phyloP scores from a whole-genome alignment of 2,888 invertebrate genomes.

The Cerastis leucographa region DNA sequence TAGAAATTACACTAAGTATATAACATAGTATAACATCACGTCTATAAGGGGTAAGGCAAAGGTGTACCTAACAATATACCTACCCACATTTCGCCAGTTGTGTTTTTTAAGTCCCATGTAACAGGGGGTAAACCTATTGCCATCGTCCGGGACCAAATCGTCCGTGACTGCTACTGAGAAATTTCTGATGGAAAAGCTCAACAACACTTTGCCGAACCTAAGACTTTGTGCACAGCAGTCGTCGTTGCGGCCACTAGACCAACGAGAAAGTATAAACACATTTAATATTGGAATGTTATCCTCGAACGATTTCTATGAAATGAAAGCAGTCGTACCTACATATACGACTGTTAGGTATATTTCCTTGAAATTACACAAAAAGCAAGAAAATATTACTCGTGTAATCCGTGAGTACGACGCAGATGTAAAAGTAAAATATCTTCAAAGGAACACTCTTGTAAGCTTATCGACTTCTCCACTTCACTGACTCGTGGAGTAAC shows the following conservation, averaged over 20 bases:
- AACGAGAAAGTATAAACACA: not conserved
- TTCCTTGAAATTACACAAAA: slow-evolving; percentile 36
- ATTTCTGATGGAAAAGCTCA: not conserved
- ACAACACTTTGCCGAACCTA: not conserved
- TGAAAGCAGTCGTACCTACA: too few species aligned
- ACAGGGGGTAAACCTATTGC: not conserved
- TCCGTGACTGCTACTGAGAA: not conserved
- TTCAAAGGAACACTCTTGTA: slow-evolving; percentile 62
- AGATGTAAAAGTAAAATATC: slow-evolving; percentile 63
- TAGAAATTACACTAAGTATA: too few species aligned
- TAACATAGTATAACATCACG: too few species aligned
- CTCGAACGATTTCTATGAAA: not conserved
- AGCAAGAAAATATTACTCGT: slow-evolving; percentile 36
- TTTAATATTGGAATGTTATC: not conserved
- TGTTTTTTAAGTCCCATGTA: not conserved
- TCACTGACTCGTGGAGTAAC: slow-evolving; percentile 59
- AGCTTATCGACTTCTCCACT: slow-evolving; percentile 67
- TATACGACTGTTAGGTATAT: not conserved
- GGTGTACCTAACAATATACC: too few species aligned
- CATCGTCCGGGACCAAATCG: not conserved
- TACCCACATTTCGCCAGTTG: too few species aligned
- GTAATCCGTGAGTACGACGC: slow-evolving; percentile 41
- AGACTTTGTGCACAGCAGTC: not conserved
- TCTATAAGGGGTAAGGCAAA: too few species aligned
- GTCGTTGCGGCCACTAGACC: not conserved